Base-by-base conservation (phyloP, 2,797 vertebrate species). In the Pachyuromys duprasi region DNA sequence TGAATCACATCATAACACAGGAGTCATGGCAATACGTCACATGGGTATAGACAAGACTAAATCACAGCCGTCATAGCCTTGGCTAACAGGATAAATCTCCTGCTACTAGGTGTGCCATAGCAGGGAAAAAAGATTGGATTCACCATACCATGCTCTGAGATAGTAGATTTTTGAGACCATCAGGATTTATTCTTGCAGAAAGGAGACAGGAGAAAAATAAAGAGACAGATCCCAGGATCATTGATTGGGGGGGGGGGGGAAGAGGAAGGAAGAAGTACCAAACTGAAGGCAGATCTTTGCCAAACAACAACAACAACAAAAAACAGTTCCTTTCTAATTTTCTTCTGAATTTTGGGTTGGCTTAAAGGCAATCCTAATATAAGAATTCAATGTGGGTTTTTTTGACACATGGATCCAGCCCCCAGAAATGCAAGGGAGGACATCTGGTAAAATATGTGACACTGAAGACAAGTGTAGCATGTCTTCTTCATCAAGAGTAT, bases 1-100 rank as follows among this genome's bases (percentile, higher is more conserved):
- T 91, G 69, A 93, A 75, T 89, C 79, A 55, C 55, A 86, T 53
- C 62, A 45, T 83, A 93, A 74, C 42, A 69, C 65, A 79, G 76
- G 55, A 83, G 57, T 75, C 69, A n/a, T 53, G 57, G 74, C 82
- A 91, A 28, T 69, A 76, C 89, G 53, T 42, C 80, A 88, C 69
- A 39, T 0, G 28, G 24, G 33, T 5, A 92, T 9, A 45, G 65
- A 45, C 36, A 89, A 83, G 63, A 91, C 55, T 33, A 74, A n/a
- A 24, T 63, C 55, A 33, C 36, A 45, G 24, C n/a, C 26, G 49
- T 28, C 57, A 55, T 57, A 62, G 28, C 76, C 78, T 83, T 84
- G 62, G 33, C 72, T 69, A 87, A 91, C 26, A 95, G 53, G 86
- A 79, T 12, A 75, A 93, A 57, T 55, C 57, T 88, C 39, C 72